A percentile compares a stretch with the other conserved stretches of the same genome.
phyloP scores from a whole-genome alignment of 2,797 vertebrate species.

The Enteromius paludinosus region DNA sequence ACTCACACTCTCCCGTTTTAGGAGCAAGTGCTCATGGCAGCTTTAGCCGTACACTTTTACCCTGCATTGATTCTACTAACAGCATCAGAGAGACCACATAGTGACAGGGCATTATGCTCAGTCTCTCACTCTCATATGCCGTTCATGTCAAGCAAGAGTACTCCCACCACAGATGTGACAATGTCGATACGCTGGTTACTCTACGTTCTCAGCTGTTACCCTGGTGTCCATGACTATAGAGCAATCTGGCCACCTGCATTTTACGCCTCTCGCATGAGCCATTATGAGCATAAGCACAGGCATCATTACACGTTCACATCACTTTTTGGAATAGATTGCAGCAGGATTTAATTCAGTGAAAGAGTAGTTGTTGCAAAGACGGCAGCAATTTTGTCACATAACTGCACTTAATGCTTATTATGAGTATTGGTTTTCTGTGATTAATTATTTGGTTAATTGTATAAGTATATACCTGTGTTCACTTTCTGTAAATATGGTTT shows the following conservation, averaged over 20 bases:
- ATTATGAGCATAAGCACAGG: not conserved
- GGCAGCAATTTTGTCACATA: not conserved
- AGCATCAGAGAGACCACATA: slow-evolving; percentile 32
- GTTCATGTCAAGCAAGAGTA: slow-evolving; percentile 23
- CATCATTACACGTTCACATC: not conserved
- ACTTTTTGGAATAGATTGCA: not conserved
- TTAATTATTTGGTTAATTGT: not conserved
- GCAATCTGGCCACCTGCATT: slow-evolving; percentile 36
- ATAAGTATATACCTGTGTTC: not conserved
- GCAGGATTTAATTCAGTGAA: not conserved
- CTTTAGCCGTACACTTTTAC: slow-evolving; percentile 28
- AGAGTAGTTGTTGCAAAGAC: not conserved
- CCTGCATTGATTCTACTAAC: slow-evolving; percentile 47
- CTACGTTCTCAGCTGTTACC: slow-evolving; percentile 74
- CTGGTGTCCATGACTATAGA: slow-evolving; percentile 71
- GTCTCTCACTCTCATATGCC: slow-evolving; percentile 18
- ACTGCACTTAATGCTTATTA: not conserved
- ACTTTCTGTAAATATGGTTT: not conserved
- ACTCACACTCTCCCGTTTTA: slow-evolving; percentile 1
- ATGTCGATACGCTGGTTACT: slow-evolving; percentile 56
- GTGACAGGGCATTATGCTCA: slow-evolving; percentile 31
- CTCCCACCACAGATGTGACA: slow-evolving; percentile 46
- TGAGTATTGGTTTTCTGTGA: not conserved
- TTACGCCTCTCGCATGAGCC: slow-evolving; percentile 13
- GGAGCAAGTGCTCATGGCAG: not conserved